phyloP scores from a whole-genome alignment of 2,888 invertebrate species.

The Dusona sp. region DNA sequence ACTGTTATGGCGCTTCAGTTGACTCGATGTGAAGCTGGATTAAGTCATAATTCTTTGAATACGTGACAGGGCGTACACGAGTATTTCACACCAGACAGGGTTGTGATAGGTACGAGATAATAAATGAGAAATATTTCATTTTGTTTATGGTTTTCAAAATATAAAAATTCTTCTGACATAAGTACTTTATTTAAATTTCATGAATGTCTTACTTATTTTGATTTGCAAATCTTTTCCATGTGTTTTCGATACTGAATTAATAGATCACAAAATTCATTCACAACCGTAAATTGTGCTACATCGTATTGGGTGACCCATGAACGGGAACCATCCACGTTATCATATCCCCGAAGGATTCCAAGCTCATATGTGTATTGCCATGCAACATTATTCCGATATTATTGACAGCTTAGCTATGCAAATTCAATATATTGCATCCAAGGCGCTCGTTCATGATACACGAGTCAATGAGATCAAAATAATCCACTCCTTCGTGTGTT shows the following conservation, averaged over 20 bases:
- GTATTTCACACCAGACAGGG: background rate
- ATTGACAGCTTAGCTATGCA: conserved; percentile 45
- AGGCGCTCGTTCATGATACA: conserved; percentile 27
- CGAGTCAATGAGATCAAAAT: conserved; percentile 29
- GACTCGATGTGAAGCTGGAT: conserved; percentile 76
- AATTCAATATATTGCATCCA: conserved; percentile 13
- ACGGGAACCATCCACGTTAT: background rate
- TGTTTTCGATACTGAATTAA: background rate
- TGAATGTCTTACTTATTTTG: background rate
- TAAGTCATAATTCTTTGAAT: conserved; percentile 80
- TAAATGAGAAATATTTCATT: background rate
- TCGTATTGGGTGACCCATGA: background rate
- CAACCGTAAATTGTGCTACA: background rate
- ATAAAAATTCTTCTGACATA: background rate
- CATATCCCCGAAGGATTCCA: background rate
- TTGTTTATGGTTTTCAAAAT: background rate
- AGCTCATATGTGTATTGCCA: conserved; percentile 1
- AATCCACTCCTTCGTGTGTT: conserved; percentile 17
- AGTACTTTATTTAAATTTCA: background rate
- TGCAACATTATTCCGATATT: conserved; percentile 39
- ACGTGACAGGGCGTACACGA: conserved; percentile 51
- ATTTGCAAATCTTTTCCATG: background rate
- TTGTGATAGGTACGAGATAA: conserved; percentile 2
- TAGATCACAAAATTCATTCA: background rate
- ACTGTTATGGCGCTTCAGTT: conserved; percentile 68